Conservation (phyloP, 2,113 vertebrate genomes). For the Cricetomys ansorgei region DNA sequence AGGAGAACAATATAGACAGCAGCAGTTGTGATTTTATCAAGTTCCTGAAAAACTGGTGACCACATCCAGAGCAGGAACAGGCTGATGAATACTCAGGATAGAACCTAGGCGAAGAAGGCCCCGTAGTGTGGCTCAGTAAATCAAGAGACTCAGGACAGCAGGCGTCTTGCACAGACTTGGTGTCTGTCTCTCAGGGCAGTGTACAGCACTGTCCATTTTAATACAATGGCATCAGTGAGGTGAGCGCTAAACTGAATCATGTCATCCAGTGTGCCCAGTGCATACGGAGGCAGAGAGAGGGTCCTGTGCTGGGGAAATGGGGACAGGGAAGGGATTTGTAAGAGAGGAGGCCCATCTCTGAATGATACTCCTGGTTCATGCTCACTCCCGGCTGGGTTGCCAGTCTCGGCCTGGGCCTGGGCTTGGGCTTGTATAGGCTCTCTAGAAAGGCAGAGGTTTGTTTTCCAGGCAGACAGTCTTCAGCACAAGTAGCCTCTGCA, state of each 20-base stretch:
- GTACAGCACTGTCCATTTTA: background rate
- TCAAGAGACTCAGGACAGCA: background rate
- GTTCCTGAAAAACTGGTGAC: constrained; percentile 22
- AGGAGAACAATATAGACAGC: background rate
- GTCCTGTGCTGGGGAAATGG: background rate
- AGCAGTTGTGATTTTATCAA: background rate
- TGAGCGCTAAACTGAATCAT: background rate
- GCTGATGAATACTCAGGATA: background rate
- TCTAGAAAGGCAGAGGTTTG: background rate
- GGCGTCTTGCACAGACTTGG: background rate
- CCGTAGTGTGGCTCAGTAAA: background rate
- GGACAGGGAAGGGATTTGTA: background rate
- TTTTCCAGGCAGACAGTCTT: background rate
- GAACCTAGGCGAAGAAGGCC: background rate
- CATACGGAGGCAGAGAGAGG: background rate
- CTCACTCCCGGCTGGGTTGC: background rate
- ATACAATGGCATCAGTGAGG: background rate
- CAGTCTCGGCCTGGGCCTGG: background rate
- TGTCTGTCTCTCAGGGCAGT: background rate
- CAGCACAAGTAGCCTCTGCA: background rate
- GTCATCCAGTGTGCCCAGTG: background rate
- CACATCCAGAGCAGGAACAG: background rate
- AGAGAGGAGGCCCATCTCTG: background rate
- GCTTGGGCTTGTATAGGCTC: background rate
- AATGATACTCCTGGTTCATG: background rate